These are phyloP conservation scores for Siniperca undulata DNA, from an alignment of 2,797 vertebrate genomes.

Conservation along the genomic window DNA sequence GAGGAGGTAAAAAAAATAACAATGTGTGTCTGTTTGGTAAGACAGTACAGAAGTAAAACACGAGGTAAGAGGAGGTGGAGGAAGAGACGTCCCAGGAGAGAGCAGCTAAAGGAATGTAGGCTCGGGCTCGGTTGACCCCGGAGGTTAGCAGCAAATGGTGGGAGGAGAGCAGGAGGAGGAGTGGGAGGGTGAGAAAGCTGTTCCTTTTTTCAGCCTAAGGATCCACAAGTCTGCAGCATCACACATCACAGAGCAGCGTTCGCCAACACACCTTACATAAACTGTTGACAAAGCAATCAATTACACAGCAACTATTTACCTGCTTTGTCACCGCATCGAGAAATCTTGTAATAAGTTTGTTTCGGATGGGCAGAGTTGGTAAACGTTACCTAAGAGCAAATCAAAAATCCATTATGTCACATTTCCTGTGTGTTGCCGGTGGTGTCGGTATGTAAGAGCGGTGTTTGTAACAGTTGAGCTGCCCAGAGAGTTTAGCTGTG, in stretches of 20 bases:
- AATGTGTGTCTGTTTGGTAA: slow-evolving; percentile 43
- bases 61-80: slow-evolving; percentile 56
- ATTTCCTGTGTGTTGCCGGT: neutral
- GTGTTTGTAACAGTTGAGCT: slow-evolving; percentile 15
- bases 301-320: slow-evolving; percentile 42
- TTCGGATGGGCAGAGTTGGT: neutral
- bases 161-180: slow-evolving; percentile 67
- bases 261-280: slow-evolving; percentile 75
- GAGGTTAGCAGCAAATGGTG: slow-evolving; percentile 62
- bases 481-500: slow-evolving; percentile 27
- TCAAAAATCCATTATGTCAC: neutral
- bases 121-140: slow-evolving; percentile 51
- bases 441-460: neutral
- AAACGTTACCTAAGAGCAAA: slow-evolving; percentile 26
- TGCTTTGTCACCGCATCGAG: neutral
- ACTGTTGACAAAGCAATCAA: slow-evolving; percentile 60
- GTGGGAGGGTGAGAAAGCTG: slow-evolving; percentile 72
- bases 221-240: slow-evolving; percentile 53
- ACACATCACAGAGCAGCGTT: slow-evolving; percentile 33
- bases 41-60: slow-evolving; percentile 26
- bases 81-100: slow-evolving; percentile 38
- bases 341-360: neutral
- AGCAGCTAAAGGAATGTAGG: slow-evolving; percentile 63
- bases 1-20: slow-evolving; percentile 1
- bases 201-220: slow-evolving; percentile 51